Base-by-base conservation (phyloP, 2,797 vertebrate genomes). In the Chelon labrosus region DNA sequence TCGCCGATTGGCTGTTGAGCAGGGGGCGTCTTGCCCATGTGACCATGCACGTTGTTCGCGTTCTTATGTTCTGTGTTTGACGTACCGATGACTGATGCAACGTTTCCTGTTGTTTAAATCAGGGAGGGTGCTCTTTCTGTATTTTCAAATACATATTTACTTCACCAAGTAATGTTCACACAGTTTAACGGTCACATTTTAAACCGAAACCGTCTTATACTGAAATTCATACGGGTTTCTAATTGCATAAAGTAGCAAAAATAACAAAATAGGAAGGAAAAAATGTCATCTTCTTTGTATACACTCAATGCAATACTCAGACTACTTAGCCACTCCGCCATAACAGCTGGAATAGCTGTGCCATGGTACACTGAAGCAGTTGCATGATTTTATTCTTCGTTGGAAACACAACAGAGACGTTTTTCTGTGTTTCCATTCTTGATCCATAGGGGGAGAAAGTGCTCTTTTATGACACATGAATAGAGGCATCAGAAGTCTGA, bases 11-110 rank as follows among this genome's bases (percentile, higher is more conserved):
- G 94, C 16, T 52, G 9, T 0, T 3, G 0, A 0, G 20, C 2
- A 37, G 79, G 81, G 84, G 88, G 87, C 77, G 92, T 90, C 56
- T 10, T 2, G 7, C 2, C 11, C 62, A 88, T 42, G 78, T 93
- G 77, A 89, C 64, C 4, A 0, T 10, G 4, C 46, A 84, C 65
- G 70, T 56, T 85, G 41, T 81, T 47, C 39, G 50, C 55, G n/a
- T 52, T 64, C 17, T 5, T 37, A 19, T 3, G 19, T 3, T 7
- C 13, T 0, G 4, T 8, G 1, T 5, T 22, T 9, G 14, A 20
- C 7, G 19, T 14, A 22, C 1, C 17, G 4, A 50, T 20, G 42
- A 5, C 7, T 89, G 88, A 92, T 81, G 88, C 80, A 89, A 91
- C 9, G n/a, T 25, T n/a, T 79, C 52, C 61, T 74, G 39, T 1